Evolutionary conservation across 2,888 invertebrate genomes (phyloP).

Genomic region (Cheilosia grossa): DNA sequence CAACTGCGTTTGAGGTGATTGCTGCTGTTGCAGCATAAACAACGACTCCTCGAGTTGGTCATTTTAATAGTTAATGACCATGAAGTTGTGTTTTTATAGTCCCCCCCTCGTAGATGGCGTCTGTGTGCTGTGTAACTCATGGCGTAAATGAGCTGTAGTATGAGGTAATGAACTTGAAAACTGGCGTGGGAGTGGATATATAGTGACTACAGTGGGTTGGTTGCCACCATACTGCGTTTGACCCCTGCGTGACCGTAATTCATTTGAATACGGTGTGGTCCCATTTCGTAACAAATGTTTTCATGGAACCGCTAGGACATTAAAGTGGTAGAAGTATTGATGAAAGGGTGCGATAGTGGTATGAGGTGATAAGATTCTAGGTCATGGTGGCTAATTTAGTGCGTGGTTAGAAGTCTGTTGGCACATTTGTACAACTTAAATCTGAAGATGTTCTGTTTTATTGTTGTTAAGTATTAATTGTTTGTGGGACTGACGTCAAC

Average conservation of each 20-base stretch:
- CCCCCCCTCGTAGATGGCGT: slow-evolving; percentile 3
- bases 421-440: background rate
- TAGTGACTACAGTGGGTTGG: slow-evolving; percentile 26
- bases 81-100: slow-evolving; percentile 44
- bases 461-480: background rate
- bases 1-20: slow-evolving; percentile 1
- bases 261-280: slow-evolving; percentile 17
- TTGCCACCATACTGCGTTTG: slow-evolving; percentile 34
- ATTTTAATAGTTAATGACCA: slow-evolving; percentile 55
- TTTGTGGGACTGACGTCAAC: background rate
- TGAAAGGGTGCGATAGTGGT: slow-evolving; percentile 1
- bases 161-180: slow-evolving; percentile 73
- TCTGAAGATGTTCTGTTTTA: background rate
- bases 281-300: background rate
- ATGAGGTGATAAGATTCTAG: slow-evolving; percentile 15
- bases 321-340: slow-evolving; percentile 20
- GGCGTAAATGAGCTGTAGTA: slow-evolving; percentile 41
- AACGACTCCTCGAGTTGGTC: slow-evolving; percentile 55
- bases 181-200: slow-evolving; percentile 48
- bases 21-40: background rate
- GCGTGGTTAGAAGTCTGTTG: background rate
- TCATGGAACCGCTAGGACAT: slow-evolving; percentile 15
- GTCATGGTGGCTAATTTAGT: slow-evolving; percentile 21
- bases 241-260: slow-evolving; percentile 59
- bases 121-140: slow-evolving; percentile 24